These are phyloP conservation scores for Rhorus exstirpatorius DNA, from an alignment of 2,888 invertebrate genomes.

Conservation along the genomic window DNA sequence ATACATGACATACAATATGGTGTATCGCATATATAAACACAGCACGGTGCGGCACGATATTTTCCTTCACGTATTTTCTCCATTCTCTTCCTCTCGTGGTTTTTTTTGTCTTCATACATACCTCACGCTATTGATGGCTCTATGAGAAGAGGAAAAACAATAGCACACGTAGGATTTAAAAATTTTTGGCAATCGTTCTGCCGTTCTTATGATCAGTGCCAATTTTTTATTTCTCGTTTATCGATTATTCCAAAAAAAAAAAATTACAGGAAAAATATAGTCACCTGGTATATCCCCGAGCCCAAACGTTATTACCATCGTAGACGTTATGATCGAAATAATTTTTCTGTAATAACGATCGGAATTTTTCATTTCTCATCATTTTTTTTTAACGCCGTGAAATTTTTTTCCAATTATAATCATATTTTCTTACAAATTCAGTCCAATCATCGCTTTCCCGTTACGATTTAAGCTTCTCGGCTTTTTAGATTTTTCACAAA, in stretches of 20 bases:
- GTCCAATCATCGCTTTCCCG: too few relatives aligned
- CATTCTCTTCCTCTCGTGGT: conserved; percentile 1
- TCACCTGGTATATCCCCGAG: too few relatives aligned
- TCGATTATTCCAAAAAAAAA: conserved; percentile 9
- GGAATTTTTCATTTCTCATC: too few relatives aligned
- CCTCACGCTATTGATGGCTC: background rate
- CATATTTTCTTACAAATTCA: too few relatives aligned
- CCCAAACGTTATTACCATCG: too few relatives aligned
- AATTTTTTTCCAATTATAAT: too few relatives aligned
- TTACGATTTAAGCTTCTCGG: too few relatives aligned
- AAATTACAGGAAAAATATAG: background rate
- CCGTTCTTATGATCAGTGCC: background rate
- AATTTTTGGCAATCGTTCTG: conserved; percentile 26
- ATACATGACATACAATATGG: conserved; percentile 47
- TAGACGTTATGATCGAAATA: too few relatives aligned
- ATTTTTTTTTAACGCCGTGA: too few relatives aligned
- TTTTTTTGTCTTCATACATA: background rate
- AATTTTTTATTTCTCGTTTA: background rate
- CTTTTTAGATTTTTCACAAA: too few relatives aligned
- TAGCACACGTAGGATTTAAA: conserved; percentile 4
- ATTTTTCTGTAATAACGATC: too few relatives aligned
- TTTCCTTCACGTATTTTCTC: conserved; percentile 33
- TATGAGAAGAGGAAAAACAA: conserved; percentile 13
- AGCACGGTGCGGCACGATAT: conserved; percentile 1
- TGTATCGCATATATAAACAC: too few relatives aligned